Percentiles rank a stretch among this genome's conserved stretches.
phyloP scores from a whole-genome alignment of 2,888 invertebrate genomes.

The Catocala sponsa region DNA sequence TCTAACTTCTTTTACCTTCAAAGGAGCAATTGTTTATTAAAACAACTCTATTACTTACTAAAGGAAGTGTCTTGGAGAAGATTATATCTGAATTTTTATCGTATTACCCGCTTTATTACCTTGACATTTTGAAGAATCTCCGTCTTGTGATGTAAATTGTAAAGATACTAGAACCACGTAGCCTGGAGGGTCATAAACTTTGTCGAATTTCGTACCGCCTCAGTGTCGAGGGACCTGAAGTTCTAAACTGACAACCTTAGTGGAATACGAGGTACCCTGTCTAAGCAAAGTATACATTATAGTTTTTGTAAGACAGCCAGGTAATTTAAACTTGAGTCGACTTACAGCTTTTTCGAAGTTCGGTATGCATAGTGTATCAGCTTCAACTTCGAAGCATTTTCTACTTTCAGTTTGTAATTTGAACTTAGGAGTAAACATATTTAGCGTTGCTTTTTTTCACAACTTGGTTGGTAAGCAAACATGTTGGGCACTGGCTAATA shows the following conservation, averaged over 20 bases:
- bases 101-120: conserved; percentile 10
- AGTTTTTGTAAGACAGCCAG: conserved; percentile 18
- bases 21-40: background rate
- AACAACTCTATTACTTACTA: background rate
- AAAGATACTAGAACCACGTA: conserved; percentile 39
- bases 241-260: conserved; percentile 44
- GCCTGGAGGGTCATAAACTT: conserved; percentile 46
- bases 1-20: too few species aligned
- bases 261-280: conserved; percentile 28
- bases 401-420: conserved; percentile 1
- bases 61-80: background rate
- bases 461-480: too few species aligned
- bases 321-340: conserved; percentile 18
- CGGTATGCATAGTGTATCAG: background rate
- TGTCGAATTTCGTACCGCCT: conserved; percentile 38
- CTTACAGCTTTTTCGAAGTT: conserved; percentile 5
- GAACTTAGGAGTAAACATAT: background rate
- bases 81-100: background rate
- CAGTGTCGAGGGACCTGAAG: conserved; percentile 38
- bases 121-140: conserved; percentile 35
- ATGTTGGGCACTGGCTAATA: too few species aligned
- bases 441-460: background rate
- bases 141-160: conserved; percentile 33
- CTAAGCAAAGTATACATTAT: conserved; percentile 18
- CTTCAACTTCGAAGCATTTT: conserved; percentile 1